These are phyloP conservation scores for Intellagama lesueurii DNA, from an alignment of 2,797 vertebrate species.

Conservation along the genomic window DNA sequence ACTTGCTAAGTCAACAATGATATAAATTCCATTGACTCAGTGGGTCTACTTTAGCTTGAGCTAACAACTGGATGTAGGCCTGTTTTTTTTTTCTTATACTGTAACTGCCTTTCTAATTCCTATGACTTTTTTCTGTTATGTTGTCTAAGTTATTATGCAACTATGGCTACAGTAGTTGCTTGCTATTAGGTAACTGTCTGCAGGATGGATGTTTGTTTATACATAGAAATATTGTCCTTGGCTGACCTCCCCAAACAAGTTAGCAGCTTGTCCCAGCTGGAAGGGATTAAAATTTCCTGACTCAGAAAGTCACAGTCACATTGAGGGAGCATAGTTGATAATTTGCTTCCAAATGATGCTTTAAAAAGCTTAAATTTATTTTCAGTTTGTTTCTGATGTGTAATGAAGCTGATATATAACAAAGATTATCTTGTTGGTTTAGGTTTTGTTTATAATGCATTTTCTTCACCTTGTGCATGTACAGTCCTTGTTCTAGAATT, in stretches of 20 bases:
- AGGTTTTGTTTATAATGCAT: not conserved
- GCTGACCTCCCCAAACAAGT: not conserved
- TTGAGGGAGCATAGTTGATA: not conserved
- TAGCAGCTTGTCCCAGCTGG: slow-evolving; percentile 8
- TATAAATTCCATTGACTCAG: too few relatives aligned
- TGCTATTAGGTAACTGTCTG: not conserved
- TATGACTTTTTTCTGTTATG: not conserved
- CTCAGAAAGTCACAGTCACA: not conserved
- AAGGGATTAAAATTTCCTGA: not conserved
- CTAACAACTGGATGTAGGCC: too few relatives aligned
- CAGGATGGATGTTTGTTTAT: not conserved
- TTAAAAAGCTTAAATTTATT: not conserved
- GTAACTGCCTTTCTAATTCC: not conserved
- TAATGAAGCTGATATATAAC: not conserved
- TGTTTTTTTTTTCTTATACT: not conserved
- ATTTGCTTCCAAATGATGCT: not conserved
- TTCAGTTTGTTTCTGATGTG: not conserved
- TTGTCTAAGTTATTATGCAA: not conserved
- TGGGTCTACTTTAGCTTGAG: too few relatives aligned
- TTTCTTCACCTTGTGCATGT: not conserved
- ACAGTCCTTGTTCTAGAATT: not conserved
- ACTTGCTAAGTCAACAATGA: too few relatives aligned
- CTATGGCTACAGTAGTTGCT: not conserved
- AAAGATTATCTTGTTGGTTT: not conserved
- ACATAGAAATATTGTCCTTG: not conserved